Base-by-base conservation (phyloP, 2,888 invertebrate genomes). In the Cremastinae sp. region DNA sequence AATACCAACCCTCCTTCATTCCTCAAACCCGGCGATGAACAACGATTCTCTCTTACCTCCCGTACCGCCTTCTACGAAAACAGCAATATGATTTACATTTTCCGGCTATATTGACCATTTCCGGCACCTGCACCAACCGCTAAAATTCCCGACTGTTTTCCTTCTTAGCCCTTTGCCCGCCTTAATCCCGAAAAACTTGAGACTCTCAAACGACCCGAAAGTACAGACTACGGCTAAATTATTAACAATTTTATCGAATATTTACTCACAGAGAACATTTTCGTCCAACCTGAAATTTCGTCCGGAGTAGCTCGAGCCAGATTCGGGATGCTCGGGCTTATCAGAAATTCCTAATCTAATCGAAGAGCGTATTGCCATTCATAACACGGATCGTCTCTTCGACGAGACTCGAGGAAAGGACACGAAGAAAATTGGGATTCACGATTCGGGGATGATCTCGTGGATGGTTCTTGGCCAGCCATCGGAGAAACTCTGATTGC, bases 81-180 rank as follows among this genome's bases (percentile, higher is more conserved):
- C 82, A 83, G 86, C 87, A 88, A 89, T 89, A 87, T 87, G 89
- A 89, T 89, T 89, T 89, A 89, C 89, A 89, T 89, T 89, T 89
- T 88, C 84, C 80, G 84, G 85, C 84, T 86, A 89, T 89, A 89
- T 88, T 87, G 89, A 89, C 89, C 89, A 89, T 89, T 89, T 86
- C 83, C 83, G 86, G 82, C 89, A 89, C 88, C 89, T 89, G 89
- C 86, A 89, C 78, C 89, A 84, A 83, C 82, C 80, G 81, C 73
- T 59, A 64, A 75, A n/a, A 71, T 82, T 80, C 70, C 77, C 68
- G 71, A 75, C 83, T 77, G 80, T 81, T 76, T 49, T 51, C 28
- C 2, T 78, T 74, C 54, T 70, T 74, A 20, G 45, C 51, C 51
- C 54, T 56, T 45, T 45, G n/a, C 56, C 49, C 34, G 2, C 45